Conservation (phyloP, 2,797 vertebrate genomes). For the Myotis vivesi region DNA sequence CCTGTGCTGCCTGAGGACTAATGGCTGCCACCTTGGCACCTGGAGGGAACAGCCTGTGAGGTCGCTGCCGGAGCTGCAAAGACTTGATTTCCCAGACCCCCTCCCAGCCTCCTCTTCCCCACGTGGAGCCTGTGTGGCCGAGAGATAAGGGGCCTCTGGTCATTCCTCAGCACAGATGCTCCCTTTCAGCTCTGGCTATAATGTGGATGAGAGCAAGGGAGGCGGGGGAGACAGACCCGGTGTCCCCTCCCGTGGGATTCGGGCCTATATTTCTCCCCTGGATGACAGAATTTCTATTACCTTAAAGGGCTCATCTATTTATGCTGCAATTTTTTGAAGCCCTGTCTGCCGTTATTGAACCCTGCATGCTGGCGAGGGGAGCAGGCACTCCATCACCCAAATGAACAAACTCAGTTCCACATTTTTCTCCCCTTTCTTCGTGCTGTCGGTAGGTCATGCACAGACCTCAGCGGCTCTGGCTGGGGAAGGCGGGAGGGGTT, state of each 20-base stretch:
- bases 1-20: constrained; percentile 60
- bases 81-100: background rate
- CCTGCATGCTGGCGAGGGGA: constrained; percentile 69
- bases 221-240: background rate
- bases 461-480: constrained; percentile 37
- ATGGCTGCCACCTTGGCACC: constrained; percentile 62
- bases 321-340: constrained; percentile 84
- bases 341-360: constrained; percentile 85
- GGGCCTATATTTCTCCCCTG: constrained; percentile 79
- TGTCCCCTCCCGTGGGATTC: constrained; percentile 21
- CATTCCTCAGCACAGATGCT: constrained; percentile 66
- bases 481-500: background rate
- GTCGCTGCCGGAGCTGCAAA: background rate
- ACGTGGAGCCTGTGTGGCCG: background rate
- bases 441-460: background rate
- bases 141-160: constrained; percentile 66
- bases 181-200: constrained; percentile 59
- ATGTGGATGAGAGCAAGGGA: background rate
- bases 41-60: background rate
- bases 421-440: constrained; percentile 67
- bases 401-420: constrained; percentile 80
- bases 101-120: background rate
- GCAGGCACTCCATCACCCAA: constrained; percentile 82
- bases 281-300: constrained; percentile 85
- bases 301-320: constrained; percentile 86